Base-by-base conservation (phyloP, 2,888 invertebrate genomes). In the Phlogophora meticulosa region DNA sequence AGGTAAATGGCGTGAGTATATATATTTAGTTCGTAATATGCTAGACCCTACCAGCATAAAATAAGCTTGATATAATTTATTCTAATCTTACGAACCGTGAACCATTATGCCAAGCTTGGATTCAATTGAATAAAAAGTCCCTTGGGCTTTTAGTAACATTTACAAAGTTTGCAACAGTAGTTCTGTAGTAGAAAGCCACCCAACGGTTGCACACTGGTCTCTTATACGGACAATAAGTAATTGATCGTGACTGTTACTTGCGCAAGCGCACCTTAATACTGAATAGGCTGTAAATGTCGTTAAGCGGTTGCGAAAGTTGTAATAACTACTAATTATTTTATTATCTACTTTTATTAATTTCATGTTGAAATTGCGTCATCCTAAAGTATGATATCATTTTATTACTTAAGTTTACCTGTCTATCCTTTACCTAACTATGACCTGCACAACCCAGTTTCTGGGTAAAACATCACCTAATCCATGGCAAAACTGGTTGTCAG, bases 191-290 rank as follows among this genome's bases (percentile, higher is more conserved):
- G 80, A 82, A 80, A 82, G 69, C 52, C 48, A 32, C n/a, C 61
- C 34, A 73, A 58, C 65, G 34, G 67, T 81, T 73, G 66, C 70
- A 72, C 46, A 73, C 36, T 61, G 64, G 61, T 58, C 57, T 42
- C 36, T 64, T 79, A 64, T 34, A 52, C 42, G 62, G 72, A 81
- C 73, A 81, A 80, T 81, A 80, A 80, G 71, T 81, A 79, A 82
- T 77, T 75, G 79, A 70, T 85, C 84, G 84, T 85, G 85, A 80
- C 82, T 77, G 45, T 42, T 48, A 42, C 61, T 85, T 85, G 78
- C 82, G 40, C 77, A 82, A 84, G 63, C 72, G 59, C 77, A 76
- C 60, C 66, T 71, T 72, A 58, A 67, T 69, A 65, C 68, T 72
- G 73, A 76, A 80, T 74, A 55, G 57, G 55, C 48, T 45, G 52